Conservation (phyloP, 1,140 invertebrate genomes). For the Saccostrea glomerata region DNA sequence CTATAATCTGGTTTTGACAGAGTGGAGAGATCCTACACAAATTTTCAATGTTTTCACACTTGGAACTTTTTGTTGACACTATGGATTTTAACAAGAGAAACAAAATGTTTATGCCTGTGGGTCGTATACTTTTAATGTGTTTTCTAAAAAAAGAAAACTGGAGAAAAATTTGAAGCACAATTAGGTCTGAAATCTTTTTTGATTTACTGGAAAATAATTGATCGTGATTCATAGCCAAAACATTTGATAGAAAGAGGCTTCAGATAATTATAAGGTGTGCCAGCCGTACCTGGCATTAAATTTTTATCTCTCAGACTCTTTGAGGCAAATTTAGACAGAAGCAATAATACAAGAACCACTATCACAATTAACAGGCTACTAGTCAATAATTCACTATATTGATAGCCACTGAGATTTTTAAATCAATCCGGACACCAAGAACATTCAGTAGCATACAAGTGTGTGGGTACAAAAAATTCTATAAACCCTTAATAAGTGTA, state of each 20-base stretch:
- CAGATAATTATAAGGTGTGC: neutral
- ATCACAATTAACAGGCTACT: neutral
- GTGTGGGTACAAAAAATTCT: too few relatives aligned
- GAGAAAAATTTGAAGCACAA: slow-evolving; percentile 20
- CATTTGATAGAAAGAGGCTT: neutral
- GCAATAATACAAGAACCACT: neutral
- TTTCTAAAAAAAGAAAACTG: slow-evolving; percentile 29
- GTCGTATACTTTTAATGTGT: slow-evolving; percentile 5
- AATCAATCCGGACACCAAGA: too few relatives aligned
- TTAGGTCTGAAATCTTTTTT: slow-evolving; percentile 28
- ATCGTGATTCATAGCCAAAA: neutral
- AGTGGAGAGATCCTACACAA: neutral
- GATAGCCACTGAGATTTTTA: neutral
- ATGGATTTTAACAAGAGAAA: slow-evolving; percentile 16
- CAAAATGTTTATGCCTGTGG: neutral
- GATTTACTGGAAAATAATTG: slow-evolving; percentile 35
- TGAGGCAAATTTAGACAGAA: slow-evolving; percentile 5
- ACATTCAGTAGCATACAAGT: too few relatives aligned
- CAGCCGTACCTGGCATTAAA: slow-evolving; percentile 18
- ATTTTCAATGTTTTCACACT: slow-evolving; percentile 7
- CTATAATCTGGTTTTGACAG: neutral
- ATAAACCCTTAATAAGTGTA: too few relatives aligned
- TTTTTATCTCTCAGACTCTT: slow-evolving; percentile 31
- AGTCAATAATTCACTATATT: neutral
- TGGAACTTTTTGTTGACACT: neutral